Percentiles rank a stretch among this genome's conserved stretches.
phyloP scores from a whole-genome alignment of 2,113 vertebrate genomes.

The Catagonus wagneri region DNA sequence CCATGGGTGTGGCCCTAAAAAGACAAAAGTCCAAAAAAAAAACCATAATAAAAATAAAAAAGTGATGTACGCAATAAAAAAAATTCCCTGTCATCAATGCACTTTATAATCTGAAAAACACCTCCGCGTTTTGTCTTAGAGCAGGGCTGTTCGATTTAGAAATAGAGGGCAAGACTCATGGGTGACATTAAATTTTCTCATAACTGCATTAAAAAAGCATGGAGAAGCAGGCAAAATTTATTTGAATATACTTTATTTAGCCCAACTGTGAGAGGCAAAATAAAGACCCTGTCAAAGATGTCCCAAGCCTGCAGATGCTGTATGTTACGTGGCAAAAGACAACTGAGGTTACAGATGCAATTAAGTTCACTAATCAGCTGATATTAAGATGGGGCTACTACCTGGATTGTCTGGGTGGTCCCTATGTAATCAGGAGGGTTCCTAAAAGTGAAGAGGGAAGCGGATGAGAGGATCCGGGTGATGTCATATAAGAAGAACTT shows the following conservation, averaged over 20 bases:
- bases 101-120: neutral
- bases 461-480: fast-evolving
- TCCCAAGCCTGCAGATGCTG: neutral
- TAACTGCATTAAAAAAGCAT: neutral
- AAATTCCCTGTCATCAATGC: neutral
- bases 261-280: neutral
- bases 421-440: too few species aligned
- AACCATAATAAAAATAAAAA: too few species aligned
- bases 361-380: neutral
- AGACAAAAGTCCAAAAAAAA: too few species aligned
- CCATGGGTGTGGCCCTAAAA: too few species aligned
- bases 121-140: neutral
- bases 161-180: fast-evolving
- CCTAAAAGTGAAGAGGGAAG: neutral
- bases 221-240: neutral
- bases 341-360: neutral
- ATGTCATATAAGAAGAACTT: fast-evolving
- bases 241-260: neutral
- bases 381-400: neutral
- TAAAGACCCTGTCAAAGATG: neutral
- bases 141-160: neutral
- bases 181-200: neutral
- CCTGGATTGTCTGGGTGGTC: neutral
- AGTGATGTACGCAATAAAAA: too few species aligned
- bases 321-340: neutral